Conservation (phyloP, 2,113 vertebrate genomes). For the Forbesichthys agassizii region DNA sequence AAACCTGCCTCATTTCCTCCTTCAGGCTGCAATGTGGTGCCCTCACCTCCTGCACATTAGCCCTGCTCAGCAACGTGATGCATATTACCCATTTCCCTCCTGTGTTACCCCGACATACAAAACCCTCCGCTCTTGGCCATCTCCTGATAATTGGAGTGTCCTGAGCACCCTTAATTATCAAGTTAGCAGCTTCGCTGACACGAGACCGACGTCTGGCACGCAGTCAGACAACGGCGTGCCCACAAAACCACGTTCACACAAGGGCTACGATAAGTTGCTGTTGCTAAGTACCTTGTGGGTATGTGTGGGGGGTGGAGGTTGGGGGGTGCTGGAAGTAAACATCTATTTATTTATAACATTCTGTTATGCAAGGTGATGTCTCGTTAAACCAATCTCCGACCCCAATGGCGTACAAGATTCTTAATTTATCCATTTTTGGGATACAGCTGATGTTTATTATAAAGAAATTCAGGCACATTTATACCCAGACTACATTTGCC, state of each 20-base stretch:
- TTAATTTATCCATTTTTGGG: too few relatives aligned
- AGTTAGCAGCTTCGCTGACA: conserved; percentile 52
- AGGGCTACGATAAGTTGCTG: conserved; percentile 16
- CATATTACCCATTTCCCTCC: conserved; percentile 31
- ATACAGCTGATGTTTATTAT: too few relatives aligned
- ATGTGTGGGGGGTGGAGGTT: background rate
- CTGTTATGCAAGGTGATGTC: too few relatives aligned
- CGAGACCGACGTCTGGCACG: conserved; percentile 49
- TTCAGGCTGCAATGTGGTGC: conserved; percentile 47
- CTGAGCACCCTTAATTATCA: conserved; percentile 60
- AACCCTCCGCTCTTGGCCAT: conserved; percentile 36
- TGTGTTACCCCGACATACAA: conserved; percentile 34
- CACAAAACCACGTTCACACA: conserved; percentile 25
- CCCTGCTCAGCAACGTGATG: conserved; percentile 46
- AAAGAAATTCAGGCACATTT: too few relatives aligned
- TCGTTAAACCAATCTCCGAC: too few relatives aligned
- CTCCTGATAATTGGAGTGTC: conserved; percentile 69
- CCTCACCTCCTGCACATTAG: conserved; percentile 56
- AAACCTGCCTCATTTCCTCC: conserved; percentile 61
- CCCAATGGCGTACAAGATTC: too few relatives aligned
- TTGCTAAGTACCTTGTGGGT: conserved; percentile 15
- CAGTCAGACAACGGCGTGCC: conserved; percentile 33
- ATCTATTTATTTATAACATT: conserved; percentile 1
- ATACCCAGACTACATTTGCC: too few relatives aligned
- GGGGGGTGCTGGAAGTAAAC: background rate